Percentiles rank a stretch among this genome's conserved stretches.
These are phyloP conservation scores for Phylloscopus whistleri DNA, from an alignment of 2,113 vertebrate species.

Conservation along the genomic window DNA sequence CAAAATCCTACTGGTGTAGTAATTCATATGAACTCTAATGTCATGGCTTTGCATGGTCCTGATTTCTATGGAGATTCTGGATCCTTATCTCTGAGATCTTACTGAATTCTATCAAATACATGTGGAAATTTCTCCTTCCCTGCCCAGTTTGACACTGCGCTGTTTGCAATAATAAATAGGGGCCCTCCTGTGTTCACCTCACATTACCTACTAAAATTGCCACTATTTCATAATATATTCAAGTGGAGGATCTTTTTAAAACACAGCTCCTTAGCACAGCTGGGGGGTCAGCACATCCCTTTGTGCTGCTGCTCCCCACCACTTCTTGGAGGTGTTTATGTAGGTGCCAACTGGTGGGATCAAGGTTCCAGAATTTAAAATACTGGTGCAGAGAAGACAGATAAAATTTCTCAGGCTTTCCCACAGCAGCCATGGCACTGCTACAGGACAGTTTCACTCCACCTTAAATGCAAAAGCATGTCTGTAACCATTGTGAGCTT, in stretches of 20 bases:
- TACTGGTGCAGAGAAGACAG: background rate
- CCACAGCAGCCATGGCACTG: background rate
- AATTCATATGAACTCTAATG: background rate
- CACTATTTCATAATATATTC: background rate
- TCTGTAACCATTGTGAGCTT: conserved; percentile 20
- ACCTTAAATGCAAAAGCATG: conserved; percentile 21
- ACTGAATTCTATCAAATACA: background rate
- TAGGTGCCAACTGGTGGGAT: background rate
- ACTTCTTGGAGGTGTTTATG: background rate
- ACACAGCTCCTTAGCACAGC: background rate
- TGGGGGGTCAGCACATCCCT: background rate
- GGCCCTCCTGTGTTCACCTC: background rate
- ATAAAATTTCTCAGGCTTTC: background rate
- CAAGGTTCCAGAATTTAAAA: background rate
- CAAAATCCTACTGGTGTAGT: background rate
- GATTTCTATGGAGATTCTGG: background rate
- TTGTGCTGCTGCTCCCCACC: background rate
- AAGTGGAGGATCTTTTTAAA: background rate
- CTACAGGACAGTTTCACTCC: background rate
- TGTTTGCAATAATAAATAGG: background rate
- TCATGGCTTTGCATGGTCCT: background rate
- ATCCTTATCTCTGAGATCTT: background rate
- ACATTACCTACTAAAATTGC: background rate
- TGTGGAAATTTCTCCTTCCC: background rate
- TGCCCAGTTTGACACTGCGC: background rate